Percentiles rank a stretch among this genome's conserved stretches.
Evolutionary conservation across 2,113 vertebrate genomes (phyloP).

Genomic region (Leptobrachium leishanense): DNA sequence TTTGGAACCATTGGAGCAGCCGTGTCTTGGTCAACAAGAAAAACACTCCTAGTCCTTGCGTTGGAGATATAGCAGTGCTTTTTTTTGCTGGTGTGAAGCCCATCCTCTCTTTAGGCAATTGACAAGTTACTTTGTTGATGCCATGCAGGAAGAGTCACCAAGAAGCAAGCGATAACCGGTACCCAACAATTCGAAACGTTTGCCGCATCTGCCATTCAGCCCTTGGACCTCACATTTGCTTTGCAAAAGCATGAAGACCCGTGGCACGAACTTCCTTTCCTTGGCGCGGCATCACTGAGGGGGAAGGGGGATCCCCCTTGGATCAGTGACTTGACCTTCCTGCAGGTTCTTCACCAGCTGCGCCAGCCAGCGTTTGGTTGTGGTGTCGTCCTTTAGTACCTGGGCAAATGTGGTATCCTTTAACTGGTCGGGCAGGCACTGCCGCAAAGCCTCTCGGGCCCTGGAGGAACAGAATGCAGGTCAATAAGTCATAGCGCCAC

Average conservation of each 20-base stretch:
- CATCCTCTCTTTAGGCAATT: background rate
- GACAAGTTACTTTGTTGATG: too few relatives aligned
- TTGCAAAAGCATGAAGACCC: slow-evolving; percentile 72
- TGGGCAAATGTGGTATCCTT: slow-evolving; percentile 97
- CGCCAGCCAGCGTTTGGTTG: slow-evolving; percentile 97
- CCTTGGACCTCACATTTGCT: slow-evolving; percentile 51
- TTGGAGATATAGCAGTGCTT: background rate
- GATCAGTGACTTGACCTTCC: slow-evolving; percentile 94
- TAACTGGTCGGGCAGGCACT: slow-evolving; percentile 97
- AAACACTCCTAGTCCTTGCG: background rate
- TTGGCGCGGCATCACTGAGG: slow-evolving; percentile 77
- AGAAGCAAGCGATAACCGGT: background rate
- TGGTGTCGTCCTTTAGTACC: slow-evolving; percentile 97
- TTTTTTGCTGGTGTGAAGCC: background rate
- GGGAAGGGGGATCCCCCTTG: slow-evolving; percentile 89
- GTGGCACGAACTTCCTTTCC: slow-evolving; percentile 54
- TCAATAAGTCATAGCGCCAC: background rate
- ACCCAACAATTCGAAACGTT: background rate
- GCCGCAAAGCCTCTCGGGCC: slow-evolving; percentile 94
- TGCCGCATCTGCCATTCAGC: background rate
- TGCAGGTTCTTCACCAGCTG: slow-evolving; percentile 98
- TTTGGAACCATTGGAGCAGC: background rate
- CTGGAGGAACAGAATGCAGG: slow-evolving; percentile 73
- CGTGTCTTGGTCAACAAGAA: slow-evolving; percentile 33
- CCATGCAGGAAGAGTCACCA: background rate